Base-by-base conservation (phyloP, 2,113 vertebrate species). In the Otocyon megalotis region DNA sequence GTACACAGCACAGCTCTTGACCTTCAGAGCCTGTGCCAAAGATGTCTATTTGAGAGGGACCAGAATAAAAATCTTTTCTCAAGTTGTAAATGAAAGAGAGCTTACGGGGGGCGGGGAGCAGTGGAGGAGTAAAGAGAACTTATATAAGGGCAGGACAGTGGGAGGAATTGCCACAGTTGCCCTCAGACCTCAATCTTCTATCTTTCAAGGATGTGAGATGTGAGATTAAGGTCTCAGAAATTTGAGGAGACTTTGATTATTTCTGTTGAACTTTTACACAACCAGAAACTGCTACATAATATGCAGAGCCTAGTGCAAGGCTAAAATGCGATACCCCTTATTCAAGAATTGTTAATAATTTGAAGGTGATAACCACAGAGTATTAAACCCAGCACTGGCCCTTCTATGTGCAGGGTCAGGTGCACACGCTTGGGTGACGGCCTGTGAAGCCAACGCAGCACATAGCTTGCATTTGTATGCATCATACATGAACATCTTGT, bases 41-140 rank as follows among this genome's bases (percentile, higher is more conserved):
- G 50, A 48, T 10, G 15, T 67, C 7, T 72, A 9, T 17, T 63
- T 32, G 26, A 32, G 24, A 81, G 3, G 30, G 17, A 50, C 15
- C 71, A 90, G 35, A 72, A 67, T 26, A 56, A 50, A 63, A 63
- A 32, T 15, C 62, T 80, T 72, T 30, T 32, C 53, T 90, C 53
- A 85, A 54, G 17, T 3, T 71, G 35, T 8, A 65, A 65, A 72
- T 53, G 19, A n/a, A 74, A 72, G 58, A 32, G 15, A 43, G 26
- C 48, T 58, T 35, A 17, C 20, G 11, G 3, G 5, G 12, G 0
- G 5, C 0, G 1, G 17, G 50, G 7, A 50, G 9, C 4, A 28
- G 2, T 1, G 15, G 24, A 50, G 9, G 22, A 19, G 28, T 26
- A 37, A 72, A 58, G 11, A 84, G 54, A 81, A 15, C 32, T 74